Evolutionary conservation across 2,797 vertebrate genomes (phyloP), one percentile per base, ranked within the genome.

Genomic region (Spinus olivaceus): DNA sequence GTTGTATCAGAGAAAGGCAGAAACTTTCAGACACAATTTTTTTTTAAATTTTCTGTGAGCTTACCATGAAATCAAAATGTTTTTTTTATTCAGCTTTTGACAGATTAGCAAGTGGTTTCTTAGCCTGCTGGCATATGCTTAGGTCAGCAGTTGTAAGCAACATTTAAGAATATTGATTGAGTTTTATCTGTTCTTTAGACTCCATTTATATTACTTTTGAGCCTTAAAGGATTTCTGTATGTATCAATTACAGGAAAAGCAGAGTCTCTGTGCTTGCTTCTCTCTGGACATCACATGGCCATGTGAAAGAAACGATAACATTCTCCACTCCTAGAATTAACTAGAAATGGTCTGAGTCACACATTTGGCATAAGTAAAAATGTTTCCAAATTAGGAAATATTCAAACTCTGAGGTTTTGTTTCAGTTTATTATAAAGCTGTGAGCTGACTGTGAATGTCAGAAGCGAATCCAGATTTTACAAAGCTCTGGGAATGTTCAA

Each of bases 301-400:
- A 3, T 47, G 85, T 72, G 76, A 93, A 95, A 93, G 64, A 95
- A 93, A 89, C 37, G 5, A 74, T 83, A 91, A 79, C 59, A 70
- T 80, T 92, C 72, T 78, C 17, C 33, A 59, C 50, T 94, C 76
- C 13, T 69, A 81, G 84, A 86, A 94, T 86, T 74, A 91, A 92
- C 91, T 87, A 95, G 81, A 93, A 92, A 49, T 44, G 39, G 63
- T 95, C 92, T 94, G 93, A 95, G 81, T 95, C 94, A 97, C 76
- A 85, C 39, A 81, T 78, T 73, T 88, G 91, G 86, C 92, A 80
- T 44, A 57, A 78, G 76, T 50, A 92, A 83, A 92, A 89, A 65
- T 41, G 47, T 83, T 91, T 59, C 88, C 91, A 93, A 93, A 87
- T 91, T 85, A 93, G 84, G 92, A 87, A 93, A 89, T 93, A 94